Conservation (phyloP, 2,797 vertebrate genomes). For the Cyclopterus lumpus region DNA sequence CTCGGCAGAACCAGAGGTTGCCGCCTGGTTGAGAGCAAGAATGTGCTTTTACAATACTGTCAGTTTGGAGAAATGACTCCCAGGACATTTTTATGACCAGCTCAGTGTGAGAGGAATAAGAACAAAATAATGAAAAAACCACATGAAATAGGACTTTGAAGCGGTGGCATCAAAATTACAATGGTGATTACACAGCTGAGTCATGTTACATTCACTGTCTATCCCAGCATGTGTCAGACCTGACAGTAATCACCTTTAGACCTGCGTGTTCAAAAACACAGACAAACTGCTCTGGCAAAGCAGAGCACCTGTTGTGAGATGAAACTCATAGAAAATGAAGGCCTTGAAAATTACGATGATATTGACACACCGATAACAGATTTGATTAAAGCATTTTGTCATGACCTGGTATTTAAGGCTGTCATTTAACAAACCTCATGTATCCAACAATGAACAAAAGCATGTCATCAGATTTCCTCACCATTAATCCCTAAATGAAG, state of each 20-base stretch:
- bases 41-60: neutral
- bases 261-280: constrained; percentile 13
- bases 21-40: neutral
- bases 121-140: constrained; percentile 40
- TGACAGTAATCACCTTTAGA: constrained; percentile 28
- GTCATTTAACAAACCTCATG: constrained; percentile 11
- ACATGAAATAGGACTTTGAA: constrained; percentile 70
- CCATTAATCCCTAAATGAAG: neutral
- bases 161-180: constrained; percentile 48
- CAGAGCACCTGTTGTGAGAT: constrained; percentile 52
- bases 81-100: constrained; percentile 37
- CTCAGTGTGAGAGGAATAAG: constrained; percentile 41
- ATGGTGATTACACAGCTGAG: constrained; percentile 62
- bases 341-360: constrained; percentile 17
- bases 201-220: constrained; percentile 54
- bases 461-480: too few species aligned
- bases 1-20: too few species aligned
- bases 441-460: neutral
- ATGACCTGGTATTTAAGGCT: constrained; percentile 14
- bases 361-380: neutral
- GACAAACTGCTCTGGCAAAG: neutral
- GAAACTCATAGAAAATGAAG: constrained; percentile 10
- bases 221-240: constrained; percentile 55
- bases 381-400: constrained; percentile 17
- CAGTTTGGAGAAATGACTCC: constrained; percentile 25